phyloP scores from a whole-genome alignment of 2,888 invertebrate genomes.

The Calliopum simillimum region DNA sequence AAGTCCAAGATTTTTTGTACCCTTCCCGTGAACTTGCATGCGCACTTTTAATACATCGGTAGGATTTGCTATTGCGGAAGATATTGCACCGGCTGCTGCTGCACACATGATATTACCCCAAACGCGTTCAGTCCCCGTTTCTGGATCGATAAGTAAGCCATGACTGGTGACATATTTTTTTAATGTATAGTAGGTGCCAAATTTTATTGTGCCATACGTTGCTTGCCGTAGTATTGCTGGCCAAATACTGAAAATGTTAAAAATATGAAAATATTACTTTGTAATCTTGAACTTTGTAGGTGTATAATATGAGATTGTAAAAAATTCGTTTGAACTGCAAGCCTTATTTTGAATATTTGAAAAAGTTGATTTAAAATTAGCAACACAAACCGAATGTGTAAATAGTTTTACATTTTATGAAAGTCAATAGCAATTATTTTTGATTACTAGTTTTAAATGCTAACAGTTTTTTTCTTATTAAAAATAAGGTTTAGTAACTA shows the following conservation, averaged over 20 bases:
- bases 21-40: slow-evolving; percentile 81
- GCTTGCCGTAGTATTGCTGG: slow-evolving; percentile 93
- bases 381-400: too few species aligned
- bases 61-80: slow-evolving; percentile 95
- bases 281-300: too few species aligned
- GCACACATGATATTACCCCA: slow-evolving; percentile 84
- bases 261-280: background rate
- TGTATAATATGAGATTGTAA: too few species aligned
- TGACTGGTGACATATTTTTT: slow-evolving; percentile 77
- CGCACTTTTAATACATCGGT: slow-evolving; percentile 96
- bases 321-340: too few species aligned
- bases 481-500: too few species aligned
- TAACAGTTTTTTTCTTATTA: too few species aligned
- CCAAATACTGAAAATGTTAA: slow-evolving; percentile 76
- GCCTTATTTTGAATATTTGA: too few species aligned
- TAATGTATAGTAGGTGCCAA: slow-evolving; percentile 93
- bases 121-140: slow-evolving; percentile 70
- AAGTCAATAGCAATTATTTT: too few species aligned
- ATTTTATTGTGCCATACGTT: slow-evolving; percentile 96
- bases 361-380: too few species aligned
- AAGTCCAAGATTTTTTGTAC: slow-evolving; percentile 72
- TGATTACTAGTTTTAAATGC: too few species aligned
- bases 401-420: too few species aligned
- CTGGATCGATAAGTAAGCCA: slow-evolving; percentile 64
- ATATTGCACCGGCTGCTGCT: slow-evolving; percentile 77